Evolutionary conservation across 2,797 vertebrate genomes (phyloP).

Genomic region (Arctocebus calabarensis): DNA sequence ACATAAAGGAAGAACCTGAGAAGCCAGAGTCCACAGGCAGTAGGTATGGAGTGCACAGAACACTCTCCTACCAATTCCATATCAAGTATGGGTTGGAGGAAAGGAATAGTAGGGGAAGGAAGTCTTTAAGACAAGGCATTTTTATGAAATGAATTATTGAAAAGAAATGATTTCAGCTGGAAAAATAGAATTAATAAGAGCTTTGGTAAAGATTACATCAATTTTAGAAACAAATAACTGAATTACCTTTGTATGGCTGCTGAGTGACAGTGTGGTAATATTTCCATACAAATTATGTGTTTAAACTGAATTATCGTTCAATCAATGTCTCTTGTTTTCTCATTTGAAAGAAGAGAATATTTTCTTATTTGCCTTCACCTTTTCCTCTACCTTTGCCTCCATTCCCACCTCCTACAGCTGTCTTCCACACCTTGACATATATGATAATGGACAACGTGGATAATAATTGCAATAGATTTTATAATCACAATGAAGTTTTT

Average conservation of each 20-base stretch:
- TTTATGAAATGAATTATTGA: background rate
- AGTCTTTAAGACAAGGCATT: background rate
- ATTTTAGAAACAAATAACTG: constrained; percentile 1
- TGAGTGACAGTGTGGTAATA: background rate
- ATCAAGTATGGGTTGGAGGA: background rate
- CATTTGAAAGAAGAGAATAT: background rate
- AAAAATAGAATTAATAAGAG: background rate
- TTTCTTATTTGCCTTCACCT: background rate
- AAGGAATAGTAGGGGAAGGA: background rate
- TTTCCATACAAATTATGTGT: background rate
- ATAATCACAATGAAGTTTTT: background rate
- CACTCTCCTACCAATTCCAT: background rate
- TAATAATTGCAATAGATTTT: background rate
- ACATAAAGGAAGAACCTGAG: background rate
- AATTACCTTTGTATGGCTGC: background rate
- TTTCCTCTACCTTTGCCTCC: background rate
- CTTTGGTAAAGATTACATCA: background rate
- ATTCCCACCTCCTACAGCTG: background rate
- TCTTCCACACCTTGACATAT: background rate
- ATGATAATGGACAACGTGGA: background rate
- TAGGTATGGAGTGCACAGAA: background rate
- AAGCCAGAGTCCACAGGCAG: background rate
- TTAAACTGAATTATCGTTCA: background rate
- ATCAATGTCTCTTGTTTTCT: background rate
- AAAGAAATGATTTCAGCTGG: background rate